Evolutionary conservation across 2,888 invertebrate species (phyloP), one percentile per base, ranked within the genome.

Genomic region (Notodonta ziczac): DNA sequence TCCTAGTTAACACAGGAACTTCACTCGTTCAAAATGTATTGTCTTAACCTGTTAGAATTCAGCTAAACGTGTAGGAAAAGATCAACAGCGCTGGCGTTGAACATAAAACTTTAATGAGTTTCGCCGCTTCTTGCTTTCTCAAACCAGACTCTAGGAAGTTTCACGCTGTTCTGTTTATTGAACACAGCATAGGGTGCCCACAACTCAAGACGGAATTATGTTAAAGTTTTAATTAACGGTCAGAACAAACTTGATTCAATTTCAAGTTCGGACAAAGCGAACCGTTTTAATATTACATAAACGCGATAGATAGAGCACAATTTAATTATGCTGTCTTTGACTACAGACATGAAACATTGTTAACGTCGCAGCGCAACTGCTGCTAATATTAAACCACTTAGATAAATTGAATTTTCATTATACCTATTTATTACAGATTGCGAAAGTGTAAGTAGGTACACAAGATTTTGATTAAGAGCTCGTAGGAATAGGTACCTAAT

Each of bases 31-130:
- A 12, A n/a, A 9, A n/a, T 48, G 5, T n/a, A 5, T 48, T 48
- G 10, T 14, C 7, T 14, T 48, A 5, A 50, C 12, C 14, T 16
- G 8, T 8, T 72, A 69, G 66, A 76, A 72, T 73, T 77, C 81
- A 81, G 75, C 66, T 67, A 74, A 78, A 78, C 82, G 71, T 75
- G 77, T 67, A 62, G 74, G 77, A 83, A 85, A 87, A 84, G 83
- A 88, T 86, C 86, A 86, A 85, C 85, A 80, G 76, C 67, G 78
- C 69, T 65, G 74, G 70, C 71, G 73, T 76, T 74, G 80, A 88
- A 85, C 87, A 87, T 89, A 89, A 90, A 91, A 91, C 87, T 91
- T 92, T 87, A 90, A 92, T 90, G 90, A 91, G 88, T 90, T 90
- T 89, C 75, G 80, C 83, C 84, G 85, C 85, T 77, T 84, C 85